A percentile compares a stretch with the other conserved stretches of the same genome.
These are phyloP conservation scores for Drosophila mimetica DNA, from an alignment of 2,888 invertebrate genomes.

Conservation along the genomic window DNA sequence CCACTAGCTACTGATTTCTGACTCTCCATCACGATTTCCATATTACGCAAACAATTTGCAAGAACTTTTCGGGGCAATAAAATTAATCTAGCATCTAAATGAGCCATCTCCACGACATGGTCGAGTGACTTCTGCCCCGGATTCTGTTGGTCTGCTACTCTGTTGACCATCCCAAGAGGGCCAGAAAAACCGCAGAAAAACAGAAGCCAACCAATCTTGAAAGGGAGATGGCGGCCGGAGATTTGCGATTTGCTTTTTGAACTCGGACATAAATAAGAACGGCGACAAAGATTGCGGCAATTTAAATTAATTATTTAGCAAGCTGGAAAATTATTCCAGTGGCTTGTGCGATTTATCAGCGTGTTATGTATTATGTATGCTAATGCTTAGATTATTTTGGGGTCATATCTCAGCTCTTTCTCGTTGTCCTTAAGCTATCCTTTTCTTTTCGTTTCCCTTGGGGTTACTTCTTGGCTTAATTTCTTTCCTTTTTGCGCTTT, in stretches of 20 bases:
- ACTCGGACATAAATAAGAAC: conserved; percentile 27
- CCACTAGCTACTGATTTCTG: conserved; percentile 39
- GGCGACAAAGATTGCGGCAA: conserved; percentile 25
- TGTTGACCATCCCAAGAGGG: conserved; percentile 20
- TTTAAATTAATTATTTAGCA: conserved; percentile 48
- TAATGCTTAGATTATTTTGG: conserved; percentile 24
- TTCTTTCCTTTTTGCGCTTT: background rate
- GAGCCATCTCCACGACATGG: conserved; percentile 61
- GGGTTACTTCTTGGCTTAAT: conserved; percentile 15
- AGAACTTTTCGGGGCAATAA: conserved; percentile 71
- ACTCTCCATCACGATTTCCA: conserved; percentile 63
- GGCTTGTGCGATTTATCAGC: conserved; percentile 21
- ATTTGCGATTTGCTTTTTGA: conserved; percentile 23
- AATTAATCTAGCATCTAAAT: conserved; percentile 78
- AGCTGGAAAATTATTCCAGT: conserved; percentile 31
- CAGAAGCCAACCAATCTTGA: conserved; percentile 21
- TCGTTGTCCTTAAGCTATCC: conserved; percentile 8
- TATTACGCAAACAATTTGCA: conserved; percentile 78
- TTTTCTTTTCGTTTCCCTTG: conserved; percentile 9
- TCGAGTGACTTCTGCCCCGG: conserved; percentile 59
- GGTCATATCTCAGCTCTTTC: conserved; percentile 6
- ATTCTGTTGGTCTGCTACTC: conserved; percentile 1
- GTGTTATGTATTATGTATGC: conserved; percentile 39
- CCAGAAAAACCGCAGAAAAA: conserved; percentile 47
- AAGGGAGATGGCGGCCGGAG: conserved; percentile 2